These are phyloP conservation scores for Sparus aurata DNA, from an alignment of 2,797 vertebrate genomes.

Conservation along the genomic window DNA sequence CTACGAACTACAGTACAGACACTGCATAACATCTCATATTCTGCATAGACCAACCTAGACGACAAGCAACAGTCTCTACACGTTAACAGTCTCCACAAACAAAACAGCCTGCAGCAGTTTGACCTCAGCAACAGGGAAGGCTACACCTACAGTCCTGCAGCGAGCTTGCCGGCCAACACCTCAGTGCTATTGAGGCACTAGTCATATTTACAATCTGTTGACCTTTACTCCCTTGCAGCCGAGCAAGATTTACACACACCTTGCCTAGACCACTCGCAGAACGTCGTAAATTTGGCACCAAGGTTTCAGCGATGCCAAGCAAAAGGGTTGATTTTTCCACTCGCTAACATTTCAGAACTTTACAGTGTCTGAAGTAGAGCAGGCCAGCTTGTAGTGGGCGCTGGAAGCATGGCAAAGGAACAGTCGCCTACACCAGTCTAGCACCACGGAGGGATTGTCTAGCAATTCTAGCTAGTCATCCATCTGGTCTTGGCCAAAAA, in stretches of 20 bases:
- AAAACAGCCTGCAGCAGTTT: constrained; percentile 57
- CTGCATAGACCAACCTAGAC: constrained; percentile 78
- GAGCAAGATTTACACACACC: constrained; percentile 41
- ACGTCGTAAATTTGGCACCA: constrained; percentile 55
- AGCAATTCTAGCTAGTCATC: constrained; percentile 74
- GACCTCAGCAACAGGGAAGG: constrained; percentile 56
- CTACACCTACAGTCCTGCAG: constrained; percentile 57
- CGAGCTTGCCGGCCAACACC: constrained; percentile 41
- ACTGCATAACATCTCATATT: constrained; percentile 39
- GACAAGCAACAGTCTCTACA: constrained; percentile 76
- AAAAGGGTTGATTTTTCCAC: constrained; percentile 29
- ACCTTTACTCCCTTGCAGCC: constrained; percentile 58
- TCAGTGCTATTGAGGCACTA: constrained; percentile 62
- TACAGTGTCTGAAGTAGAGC: constrained; percentile 51
- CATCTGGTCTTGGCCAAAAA: constrained; percentile 78
- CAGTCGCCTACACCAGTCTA: constrained; percentile 81
- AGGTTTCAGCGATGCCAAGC: constrained; percentile 48
- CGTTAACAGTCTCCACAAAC: constrained; percentile 71
- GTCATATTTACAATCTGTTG: constrained; percentile 62
- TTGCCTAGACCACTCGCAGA: constrained; percentile 35
- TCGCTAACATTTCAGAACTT: constrained; percentile 42
- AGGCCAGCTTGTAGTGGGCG: constrained; percentile 70
- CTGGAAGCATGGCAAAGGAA: constrained; percentile 66
- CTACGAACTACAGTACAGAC: constrained; percentile 37
- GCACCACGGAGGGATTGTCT: constrained; percentile 81